Evolutionary conservation across 2,113 vertebrate species (phyloP), one percentile per base, ranked within the genome.

Genomic region (Tricholaema leucomelas): DNA sequence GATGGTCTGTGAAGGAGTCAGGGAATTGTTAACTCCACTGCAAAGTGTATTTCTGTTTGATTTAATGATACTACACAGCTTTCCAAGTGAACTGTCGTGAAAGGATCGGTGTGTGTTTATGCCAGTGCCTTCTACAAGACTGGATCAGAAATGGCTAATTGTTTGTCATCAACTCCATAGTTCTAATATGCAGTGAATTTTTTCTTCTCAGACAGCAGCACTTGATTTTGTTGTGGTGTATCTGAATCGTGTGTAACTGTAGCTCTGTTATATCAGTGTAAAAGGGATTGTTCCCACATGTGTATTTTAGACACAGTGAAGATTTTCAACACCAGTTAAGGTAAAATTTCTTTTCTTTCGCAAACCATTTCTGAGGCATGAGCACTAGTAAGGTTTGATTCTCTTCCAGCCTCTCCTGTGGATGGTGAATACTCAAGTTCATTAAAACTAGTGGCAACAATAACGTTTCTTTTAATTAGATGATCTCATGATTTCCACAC

Each of bases 391-490:
- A 61, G 70, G 71, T 85, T 92, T 90, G 81, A 59, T 78, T 90
- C 58, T 60, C 81, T 73, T 75, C 84, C 84, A 90, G 76, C 19
- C 48, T 85, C 20, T 59, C 85, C 64, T 94, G 80, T 87, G 48
- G 74, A 77, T 35, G 66, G 40, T 20, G 25, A 84, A 77, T 50
- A 69, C 79, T 91, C 5, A 1, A 63, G 91, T 82, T 76, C 77
- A 69, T 92, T 90, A 93, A 77, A 85, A 93, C 66, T 81, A 86
- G 88, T 91, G 81, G 80, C 70, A 80, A 85, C 94, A 88, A 73
- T 89, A 84, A 94, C 76, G 81, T 93, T 85, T 82, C 24, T 54
- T 82, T 88, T 95, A 95, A 92, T 96, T 86, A 89, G 85, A 81
- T 92, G 92, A 77, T 95, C 90, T 96, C 90, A 88, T 93, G 66